These are phyloP conservation scores for Aethes cnicana DNA, from an alignment of 2,888 invertebrate species.

Conservation along the genomic window DNA sequence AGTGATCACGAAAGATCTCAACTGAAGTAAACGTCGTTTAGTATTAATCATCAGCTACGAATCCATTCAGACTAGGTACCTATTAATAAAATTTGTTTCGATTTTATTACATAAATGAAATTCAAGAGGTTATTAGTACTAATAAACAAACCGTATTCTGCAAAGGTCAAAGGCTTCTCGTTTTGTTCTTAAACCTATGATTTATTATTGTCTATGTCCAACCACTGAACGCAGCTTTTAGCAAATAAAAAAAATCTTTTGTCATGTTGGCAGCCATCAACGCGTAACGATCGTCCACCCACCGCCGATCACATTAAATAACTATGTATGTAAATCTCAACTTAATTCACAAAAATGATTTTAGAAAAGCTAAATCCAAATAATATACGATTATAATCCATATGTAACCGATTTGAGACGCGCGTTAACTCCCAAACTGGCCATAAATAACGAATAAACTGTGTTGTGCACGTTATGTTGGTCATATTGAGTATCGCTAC, in stretches of 20 bases:
- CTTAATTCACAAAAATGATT: conserved; percentile 29
- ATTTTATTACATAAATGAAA: too few relatives aligned
- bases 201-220: conserved; percentile 13
- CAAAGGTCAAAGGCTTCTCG: conserved; percentile 2
- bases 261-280: conserved; percentile 24
- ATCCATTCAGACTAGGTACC: too few relatives aligned
- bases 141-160: not conserved
- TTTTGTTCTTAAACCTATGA: not conserved
- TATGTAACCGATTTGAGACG: conserved; percentile 51
- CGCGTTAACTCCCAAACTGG: conserved; percentile 47
- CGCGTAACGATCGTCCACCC: conserved; percentile 24
- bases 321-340: conserved; percentile 24
- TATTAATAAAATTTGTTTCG: too few relatives aligned
- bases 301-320: conserved; percentile 8
- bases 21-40: too few relatives aligned
- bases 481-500: conserved; percentile 52
- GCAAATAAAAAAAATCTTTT: conserved; percentile 18
- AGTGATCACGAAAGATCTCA: too few relatives aligned
- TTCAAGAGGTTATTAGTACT: too few relatives aligned
- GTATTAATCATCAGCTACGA: too few relatives aligned
- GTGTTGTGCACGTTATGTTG: conserved; percentile 40
- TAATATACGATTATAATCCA: conserved; percentile 49
- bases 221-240: conserved; percentile 13
- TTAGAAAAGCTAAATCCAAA: conserved; percentile 34
- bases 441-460: conserved; percentile 58